These are phyloP conservation scores for Rhinoptilus africanus DNA, from an alignment of 2,113 vertebrate species.

Conservation along the genomic window DNA sequence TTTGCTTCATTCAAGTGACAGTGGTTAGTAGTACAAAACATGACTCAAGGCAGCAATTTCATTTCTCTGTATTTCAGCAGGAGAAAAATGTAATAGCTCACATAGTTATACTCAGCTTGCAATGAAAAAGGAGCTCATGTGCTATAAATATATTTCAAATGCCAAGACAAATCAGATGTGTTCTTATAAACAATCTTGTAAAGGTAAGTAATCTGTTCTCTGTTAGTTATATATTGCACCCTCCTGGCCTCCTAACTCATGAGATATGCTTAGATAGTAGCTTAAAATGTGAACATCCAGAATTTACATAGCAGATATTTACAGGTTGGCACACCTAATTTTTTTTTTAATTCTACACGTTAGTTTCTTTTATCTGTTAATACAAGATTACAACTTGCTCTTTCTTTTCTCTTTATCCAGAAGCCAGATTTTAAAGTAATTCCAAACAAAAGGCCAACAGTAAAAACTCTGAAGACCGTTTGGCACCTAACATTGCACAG, in stretches of 20 bases:
- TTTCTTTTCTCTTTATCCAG: not conserved
- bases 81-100: slow-evolving; percentile 41
- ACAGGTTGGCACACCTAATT: not conserved
- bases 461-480: not conserved
- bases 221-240: not conserved
- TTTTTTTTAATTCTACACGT: not conserved
- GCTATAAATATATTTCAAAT: slow-evolving; percentile 41
- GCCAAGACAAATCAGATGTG: not conserved
- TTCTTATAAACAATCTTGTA: not conserved
- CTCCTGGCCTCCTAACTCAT: not conserved
- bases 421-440: not conserved
- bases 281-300: not conserved
- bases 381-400: not conserved
- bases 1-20: slow-evolving; percentile 4
- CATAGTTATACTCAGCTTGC: not conserved
- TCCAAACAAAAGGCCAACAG: not conserved
- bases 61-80: slow-evolving; percentile 5
- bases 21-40: slow-evolving; percentile 22
- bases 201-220: not conserved
- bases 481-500: not conserved
- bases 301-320: not conserved
- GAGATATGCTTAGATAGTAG: not conserved
- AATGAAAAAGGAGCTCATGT: not conserved
- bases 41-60: slow-evolving; percentile 28
- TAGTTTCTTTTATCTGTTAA: not conserved